These are phyloP conservation scores for Oreohelix idahoensis DNA, from an alignment of 1,140 invertebrate genomes.

Conservation along the genomic window DNA sequence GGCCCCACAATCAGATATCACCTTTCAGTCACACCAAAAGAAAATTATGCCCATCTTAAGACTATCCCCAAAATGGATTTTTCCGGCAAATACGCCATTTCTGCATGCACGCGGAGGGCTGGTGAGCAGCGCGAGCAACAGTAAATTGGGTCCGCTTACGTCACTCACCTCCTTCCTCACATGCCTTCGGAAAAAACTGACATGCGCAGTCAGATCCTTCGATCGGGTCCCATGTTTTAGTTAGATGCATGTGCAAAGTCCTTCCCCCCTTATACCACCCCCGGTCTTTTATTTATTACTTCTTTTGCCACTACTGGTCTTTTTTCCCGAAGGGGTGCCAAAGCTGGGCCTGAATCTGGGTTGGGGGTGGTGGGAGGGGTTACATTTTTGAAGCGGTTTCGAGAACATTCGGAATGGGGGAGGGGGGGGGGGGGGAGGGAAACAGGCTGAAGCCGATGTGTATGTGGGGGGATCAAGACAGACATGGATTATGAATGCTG, in stretches of 20 bases:
- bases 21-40: neutral
- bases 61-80: conserved; percentile 6
- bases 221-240: neutral
- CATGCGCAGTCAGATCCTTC: conserved; percentile 11
- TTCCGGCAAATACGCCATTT: neutral
- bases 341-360: neutral
- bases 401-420: neutral
- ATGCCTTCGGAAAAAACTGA: conserved; percentile 1
- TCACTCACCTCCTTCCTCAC: neutral
- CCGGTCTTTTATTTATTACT: neutral
- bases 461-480: neutral
- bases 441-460: neutral
- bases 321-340: neutral
- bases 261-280: neutral
- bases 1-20: neutral
- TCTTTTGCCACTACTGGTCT: neutral
- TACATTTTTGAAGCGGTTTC: neutral
- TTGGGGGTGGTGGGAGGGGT: neutral
- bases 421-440: neutral
- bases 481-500: neutral
- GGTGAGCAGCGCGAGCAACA: conserved; percentile 4
- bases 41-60: neutral
- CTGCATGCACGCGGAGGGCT: neutral
- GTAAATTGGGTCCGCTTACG: conserved; percentile 3
- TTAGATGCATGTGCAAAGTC: neutral